Conservation (phyloP, 2,888 invertebrate species). For the Xylophagus ater region DNA sequence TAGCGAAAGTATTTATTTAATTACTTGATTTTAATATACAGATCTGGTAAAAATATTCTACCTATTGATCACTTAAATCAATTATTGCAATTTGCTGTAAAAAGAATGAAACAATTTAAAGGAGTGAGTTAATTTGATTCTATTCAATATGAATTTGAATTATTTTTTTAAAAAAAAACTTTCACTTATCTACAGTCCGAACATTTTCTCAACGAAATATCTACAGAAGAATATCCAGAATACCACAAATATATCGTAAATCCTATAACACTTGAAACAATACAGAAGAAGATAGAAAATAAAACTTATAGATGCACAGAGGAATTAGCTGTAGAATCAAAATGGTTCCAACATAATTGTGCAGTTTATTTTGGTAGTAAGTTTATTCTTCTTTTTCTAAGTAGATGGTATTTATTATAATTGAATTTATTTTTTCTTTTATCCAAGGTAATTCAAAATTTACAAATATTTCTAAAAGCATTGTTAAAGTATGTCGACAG, state of each 20-base stretch:
- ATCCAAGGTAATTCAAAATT: constrained; percentile 63
- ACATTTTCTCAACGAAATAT: constrained; percentile 67
- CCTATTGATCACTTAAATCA: constrained; percentile 55
- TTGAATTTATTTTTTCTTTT: constrained; percentile 6
- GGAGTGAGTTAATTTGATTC: constrained; percentile 56
- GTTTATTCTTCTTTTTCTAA: constrained; percentile 26
- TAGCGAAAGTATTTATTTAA: no score
- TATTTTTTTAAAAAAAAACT: background rate
- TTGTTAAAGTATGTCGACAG: constrained; percentile 74
- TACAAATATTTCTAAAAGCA: constrained; percentile 61
- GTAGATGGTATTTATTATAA: background rate
- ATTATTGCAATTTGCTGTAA: constrained; percentile 65
- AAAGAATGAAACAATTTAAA: constrained; percentile 65
- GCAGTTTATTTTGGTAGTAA: constrained; percentile 81
- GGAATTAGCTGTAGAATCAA: constrained; percentile 78
- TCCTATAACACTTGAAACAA: constrained; percentile 70
- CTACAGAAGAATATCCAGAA: constrained; percentile 55
- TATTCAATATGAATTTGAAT: background rate
- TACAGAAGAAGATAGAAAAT: constrained; percentile 65
- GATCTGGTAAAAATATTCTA: constrained; percentile 28
- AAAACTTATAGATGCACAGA: constrained; percentile 76
- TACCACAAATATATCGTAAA: constrained; percentile 74
- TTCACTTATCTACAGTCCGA: constrained; percentile 53
- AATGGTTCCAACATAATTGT: constrained; percentile 91
- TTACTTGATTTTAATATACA: constrained; percentile 17